Percentiles rank a stretch among this genome's conserved stretches.
Evolutionary conservation across 1,140 invertebrate species (phyloP).

Genomic region (Hyles euphorbiae): DNA sequence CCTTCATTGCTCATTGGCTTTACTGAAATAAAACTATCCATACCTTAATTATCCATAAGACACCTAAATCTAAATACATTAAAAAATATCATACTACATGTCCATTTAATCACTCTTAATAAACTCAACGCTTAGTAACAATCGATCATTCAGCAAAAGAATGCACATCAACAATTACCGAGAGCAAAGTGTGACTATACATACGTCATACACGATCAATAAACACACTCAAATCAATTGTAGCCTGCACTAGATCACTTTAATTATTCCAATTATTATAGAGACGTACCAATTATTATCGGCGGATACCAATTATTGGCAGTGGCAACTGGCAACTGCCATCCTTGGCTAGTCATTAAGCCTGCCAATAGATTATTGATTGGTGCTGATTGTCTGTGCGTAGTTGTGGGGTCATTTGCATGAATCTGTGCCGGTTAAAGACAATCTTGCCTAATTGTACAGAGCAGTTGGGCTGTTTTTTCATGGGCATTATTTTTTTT

Average conservation of each 20-base stretch:
- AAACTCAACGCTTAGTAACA: too few relatives aligned
- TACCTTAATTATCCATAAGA: too few relatives aligned
- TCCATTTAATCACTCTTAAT: too few relatives aligned
- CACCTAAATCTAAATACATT: too few relatives aligned
- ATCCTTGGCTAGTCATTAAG: constrained; percentile 70
- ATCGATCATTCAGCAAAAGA: too few relatives aligned
- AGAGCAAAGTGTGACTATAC: too few relatives aligned
- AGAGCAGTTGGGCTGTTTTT: constrained; percentile 32
- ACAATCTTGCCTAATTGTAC: constrained; percentile 61
- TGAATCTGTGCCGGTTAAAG: constrained; percentile 67
- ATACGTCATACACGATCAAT: constrained; percentile 11
- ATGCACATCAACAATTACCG: too few relatives aligned
- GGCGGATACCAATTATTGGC: constrained; percentile 53
- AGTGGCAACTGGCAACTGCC: constrained; percentile 36
- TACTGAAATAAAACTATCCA: too few relatives aligned
- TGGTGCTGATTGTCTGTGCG: constrained; percentile 65
- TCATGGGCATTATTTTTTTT: constrained; percentile 1
- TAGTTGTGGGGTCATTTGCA: constrained; percentile 56
- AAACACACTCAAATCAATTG: constrained; percentile 22
- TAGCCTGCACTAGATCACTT: constrained; percentile 39
- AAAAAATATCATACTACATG: too few relatives aligned
- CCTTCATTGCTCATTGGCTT: too few relatives aligned
- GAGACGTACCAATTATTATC: constrained; percentile 58
- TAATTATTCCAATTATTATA: constrained; percentile 68
- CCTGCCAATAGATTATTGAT: constrained; percentile 72